Conservation (phyloP, 1,140 invertebrate species). For the Psix sp. region DNA sequence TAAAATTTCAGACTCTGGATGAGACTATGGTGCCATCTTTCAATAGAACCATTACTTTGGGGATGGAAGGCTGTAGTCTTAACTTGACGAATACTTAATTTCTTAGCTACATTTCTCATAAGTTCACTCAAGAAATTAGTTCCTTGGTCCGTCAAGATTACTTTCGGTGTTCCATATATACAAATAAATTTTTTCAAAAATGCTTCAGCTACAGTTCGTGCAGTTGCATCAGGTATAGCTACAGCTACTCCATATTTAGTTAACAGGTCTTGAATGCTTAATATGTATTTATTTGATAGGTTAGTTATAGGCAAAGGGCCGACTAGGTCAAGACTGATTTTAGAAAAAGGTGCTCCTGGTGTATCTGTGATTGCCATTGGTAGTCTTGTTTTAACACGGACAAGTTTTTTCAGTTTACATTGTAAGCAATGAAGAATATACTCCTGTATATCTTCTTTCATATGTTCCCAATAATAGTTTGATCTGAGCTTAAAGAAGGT, state of each 20-base stretch:
- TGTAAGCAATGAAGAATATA: constrained; percentile 8
- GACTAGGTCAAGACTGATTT: constrained; percentile 5
- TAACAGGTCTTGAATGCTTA: constrained; percentile 9
- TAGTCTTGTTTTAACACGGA: constrained; percentile 1
- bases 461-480: no score
- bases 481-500: constrained; percentile 8
- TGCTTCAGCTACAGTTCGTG: neutral
- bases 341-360: neutral
- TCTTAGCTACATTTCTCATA: constrained; percentile 13
- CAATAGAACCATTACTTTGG: constrained; percentile 54
- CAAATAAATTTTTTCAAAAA: constrained; percentile 9
- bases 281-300: neutral
- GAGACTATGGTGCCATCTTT: constrained; percentile 49
- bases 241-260: constrained; percentile 14
- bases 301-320: constrained; percentile 10
- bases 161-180: neutral
- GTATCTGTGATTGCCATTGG: constrained; percentile 8
- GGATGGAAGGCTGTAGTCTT: constrained; percentile 57
- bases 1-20: constrained; percentile 43
- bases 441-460: no score
- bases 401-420: constrained; percentile 18
- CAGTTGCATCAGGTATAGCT: constrained; percentile 9
- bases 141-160: constrained; percentile 3
- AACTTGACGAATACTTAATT: constrained; percentile 42
- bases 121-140: constrained; percentile 3